Base-by-base conservation (phyloP, 1,140 invertebrate species). In the Bombus huntii region DNA sequence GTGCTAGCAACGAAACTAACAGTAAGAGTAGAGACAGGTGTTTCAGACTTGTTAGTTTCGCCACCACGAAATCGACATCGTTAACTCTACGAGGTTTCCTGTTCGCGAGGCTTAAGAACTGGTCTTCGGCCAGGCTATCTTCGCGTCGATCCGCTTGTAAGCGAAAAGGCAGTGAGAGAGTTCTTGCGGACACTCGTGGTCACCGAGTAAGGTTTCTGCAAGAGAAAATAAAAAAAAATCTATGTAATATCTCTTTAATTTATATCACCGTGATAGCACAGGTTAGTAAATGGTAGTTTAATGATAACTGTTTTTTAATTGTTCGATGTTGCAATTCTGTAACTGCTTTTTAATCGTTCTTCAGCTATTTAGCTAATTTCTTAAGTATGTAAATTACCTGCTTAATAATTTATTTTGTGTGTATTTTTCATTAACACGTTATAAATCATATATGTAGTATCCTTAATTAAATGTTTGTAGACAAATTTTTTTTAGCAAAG, bases 101-200 rank as follows among this genome's bases (percentile, higher is more conserved):
- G 10, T 0, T 59, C 15, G 28, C 22, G 2, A 71, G 3, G 44
- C n/a, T 93, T 88, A 94, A 80, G 95, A 94, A 70, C 93, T 94
- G 59, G 96, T 96, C 92, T 95, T 97, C 9, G 99, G 98, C 98
- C 98, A 99, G 72, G 98, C 98, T 90, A 99, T 99, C 96, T 99
- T 99, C 28, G 98, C 98, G 93, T 99, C 98, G 92, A 98, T 98
- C 72, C 98, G 96, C 95, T 99, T 99, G 95, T 98, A 99, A 2
- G 98, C 98, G 92, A 99, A 97, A 92, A 98, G 97, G 94, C 98
- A 98, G 90, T 98, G 97, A 88, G 97, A 97, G 9, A 98, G 96
- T 90, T 98, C 97, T 95, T 99, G 98, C n/a, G 98, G 98, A 92
- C 98, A 98, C 90, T 99, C 98, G 87, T 97, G 97, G 90, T 99